Evolutionary conservation across 2,797 vertebrate genomes (phyloP).

Genomic region (Nothura maculosa): DNA sequence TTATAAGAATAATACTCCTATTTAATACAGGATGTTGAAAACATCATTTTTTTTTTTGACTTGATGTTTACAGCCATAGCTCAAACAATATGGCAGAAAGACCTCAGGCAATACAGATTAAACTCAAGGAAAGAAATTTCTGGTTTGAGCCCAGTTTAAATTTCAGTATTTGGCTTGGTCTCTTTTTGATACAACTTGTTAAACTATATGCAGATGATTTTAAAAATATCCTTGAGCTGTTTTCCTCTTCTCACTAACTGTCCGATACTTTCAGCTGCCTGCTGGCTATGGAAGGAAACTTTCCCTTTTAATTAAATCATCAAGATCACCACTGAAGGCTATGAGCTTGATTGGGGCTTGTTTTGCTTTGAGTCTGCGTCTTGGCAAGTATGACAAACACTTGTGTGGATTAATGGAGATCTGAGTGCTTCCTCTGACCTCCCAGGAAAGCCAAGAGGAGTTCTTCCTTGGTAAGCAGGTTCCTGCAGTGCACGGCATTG

Average conservation of each 20-base stretch:
- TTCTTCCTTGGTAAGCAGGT: neutral
- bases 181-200: neutral
- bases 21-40: neutral
- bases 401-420: neutral
- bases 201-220: neutral
- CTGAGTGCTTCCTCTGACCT: neutral
- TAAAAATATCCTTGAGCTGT: slow-evolving; percentile 24
- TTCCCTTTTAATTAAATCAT: slow-evolving; percentile 58
- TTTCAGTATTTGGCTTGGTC: neutral
- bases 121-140: neutral
- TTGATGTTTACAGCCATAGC: neutral
- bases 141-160: neutral
- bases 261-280: slow-evolving; percentile 1
- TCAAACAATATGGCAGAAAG: neutral
- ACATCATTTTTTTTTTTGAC: neutral
- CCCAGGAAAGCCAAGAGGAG: neutral
- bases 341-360: neutral
- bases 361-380: neutral
- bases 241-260: neutral
- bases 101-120: neutral
- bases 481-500: accelerated
- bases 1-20: neutral
- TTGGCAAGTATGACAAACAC: neutral
- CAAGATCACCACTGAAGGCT: neutral
- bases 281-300: slow-evolving; percentile 14